Conservation (phyloP, 2,113 vertebrate genomes). For the Ammodytes marinus region DNA sequence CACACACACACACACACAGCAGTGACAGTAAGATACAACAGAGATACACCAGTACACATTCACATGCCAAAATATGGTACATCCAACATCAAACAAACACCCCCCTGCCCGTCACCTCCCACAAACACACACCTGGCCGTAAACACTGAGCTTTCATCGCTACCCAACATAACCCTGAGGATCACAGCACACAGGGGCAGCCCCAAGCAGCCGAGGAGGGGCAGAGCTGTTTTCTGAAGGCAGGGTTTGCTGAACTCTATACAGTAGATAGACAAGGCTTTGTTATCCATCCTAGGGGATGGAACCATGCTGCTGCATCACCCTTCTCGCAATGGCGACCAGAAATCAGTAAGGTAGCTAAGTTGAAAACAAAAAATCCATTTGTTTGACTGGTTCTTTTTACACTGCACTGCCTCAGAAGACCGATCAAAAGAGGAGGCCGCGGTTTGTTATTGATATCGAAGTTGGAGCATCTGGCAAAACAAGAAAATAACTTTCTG, state of each 20-base stretch:
- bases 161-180: slow-evolving; percentile 15
- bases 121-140: slow-evolving; percentile 2
- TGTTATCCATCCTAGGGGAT: slow-evolving; percentile 56
- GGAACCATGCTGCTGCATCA: slow-evolving; percentile 24
- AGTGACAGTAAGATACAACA: too few relatives aligned
- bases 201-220: not conserved
- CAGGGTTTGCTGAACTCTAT: slow-evolving; percentile 14
- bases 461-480: slow-evolving; percentile 6
- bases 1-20: not conserved
- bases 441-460: not conserved
- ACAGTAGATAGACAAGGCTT: slow-evolving; percentile 41
- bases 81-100: not conserved
- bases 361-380: slow-evolving; percentile 22
- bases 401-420: slow-evolving; percentile 7
- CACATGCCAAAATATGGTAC: not conserved
- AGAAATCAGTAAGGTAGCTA: slow-evolving; percentile 39
- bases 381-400: slow-evolving; percentile 43
- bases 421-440: slow-evolving; percentile 15
- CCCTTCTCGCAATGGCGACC: slow-evolving; percentile 39
- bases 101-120: not conserved
- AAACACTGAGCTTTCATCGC: slow-evolving; percentile 39
- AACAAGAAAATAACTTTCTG: not conserved
- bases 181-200: slow-evolving; percentile 4
- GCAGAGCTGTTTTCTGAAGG: slow-evolving; percentile 26
- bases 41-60: not conserved